phyloP scores from a whole-genome alignment of 2,888 invertebrate species.

The Allophyes oxyacanthae region DNA sequence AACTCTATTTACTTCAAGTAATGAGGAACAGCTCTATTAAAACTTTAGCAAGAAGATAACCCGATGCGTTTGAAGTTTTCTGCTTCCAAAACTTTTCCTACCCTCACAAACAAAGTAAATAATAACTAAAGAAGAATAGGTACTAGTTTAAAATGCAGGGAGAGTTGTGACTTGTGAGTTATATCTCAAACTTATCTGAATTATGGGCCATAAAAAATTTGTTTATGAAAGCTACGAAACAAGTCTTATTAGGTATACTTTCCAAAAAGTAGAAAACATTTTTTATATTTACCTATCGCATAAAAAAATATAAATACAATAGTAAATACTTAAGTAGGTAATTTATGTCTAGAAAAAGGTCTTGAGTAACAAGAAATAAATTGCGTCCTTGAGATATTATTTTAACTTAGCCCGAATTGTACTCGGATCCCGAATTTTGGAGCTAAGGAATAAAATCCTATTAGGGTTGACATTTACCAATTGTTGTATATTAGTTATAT shows the following conservation, averaged over 20 bases:
- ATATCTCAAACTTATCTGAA: conserved; percentile 1
- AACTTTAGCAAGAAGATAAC: conserved; percentile 16
- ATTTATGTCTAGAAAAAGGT: conserved; percentile 22
- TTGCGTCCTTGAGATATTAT: conserved; percentile 13
- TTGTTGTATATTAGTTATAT: neutral
- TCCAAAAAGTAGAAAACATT: no score
- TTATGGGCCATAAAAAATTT: no score
- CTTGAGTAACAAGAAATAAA: conserved; percentile 12
- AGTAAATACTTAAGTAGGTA: conserved; percentile 13
- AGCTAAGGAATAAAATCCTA: conserved; percentile 3
- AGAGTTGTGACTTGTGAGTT: neutral
- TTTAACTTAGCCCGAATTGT: conserved; percentile 9
- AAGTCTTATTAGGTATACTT: no score
- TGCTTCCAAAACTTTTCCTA: conserved; percentile 18
- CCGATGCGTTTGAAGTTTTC: conserved; percentile 22
- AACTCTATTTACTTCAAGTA: conserved; percentile 17
- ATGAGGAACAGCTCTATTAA: conserved; percentile 10
- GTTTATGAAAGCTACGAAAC: no score
- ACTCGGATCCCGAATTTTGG: neutral
- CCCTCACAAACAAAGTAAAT: conserved; percentile 2
- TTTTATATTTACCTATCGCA: no score
- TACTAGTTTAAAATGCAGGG: conserved; percentile 9
- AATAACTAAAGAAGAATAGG: conserved; percentile 7
- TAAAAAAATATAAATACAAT: no score
- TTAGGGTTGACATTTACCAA: conserved; percentile 1